phyloP scores from a whole-genome alignment of 2,888 invertebrate genomes.

The Kuschelorhynchus macadamiae region DNA sequence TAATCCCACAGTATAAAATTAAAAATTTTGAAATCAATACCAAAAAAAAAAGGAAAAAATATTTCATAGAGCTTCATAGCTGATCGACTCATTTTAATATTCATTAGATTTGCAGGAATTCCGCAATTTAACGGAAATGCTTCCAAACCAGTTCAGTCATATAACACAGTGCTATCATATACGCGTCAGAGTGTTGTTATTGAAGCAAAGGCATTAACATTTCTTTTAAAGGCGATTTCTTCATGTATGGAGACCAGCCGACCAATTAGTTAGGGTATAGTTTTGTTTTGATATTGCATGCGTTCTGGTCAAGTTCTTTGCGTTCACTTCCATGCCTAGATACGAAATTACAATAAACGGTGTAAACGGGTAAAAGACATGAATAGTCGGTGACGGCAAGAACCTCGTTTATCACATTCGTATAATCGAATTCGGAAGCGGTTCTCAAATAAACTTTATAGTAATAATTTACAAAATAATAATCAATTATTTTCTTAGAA shows the following conservation, averaged over 20 bases:
- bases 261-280: constrained; percentile 20
- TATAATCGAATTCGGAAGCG: background rate
- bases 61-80: too few relatives aligned
- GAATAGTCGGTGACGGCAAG: constrained; percentile 14
- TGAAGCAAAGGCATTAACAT: background rate
- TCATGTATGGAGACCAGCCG: constrained; percentile 9
- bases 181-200: constrained; percentile 6
- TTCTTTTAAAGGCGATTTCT: constrained; percentile 19
- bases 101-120: too few relatives aligned
- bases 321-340: constrained; percentile 21
- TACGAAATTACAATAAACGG: constrained; percentile 18
- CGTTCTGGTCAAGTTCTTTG: constrained; percentile 27
- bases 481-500: too few relatives aligned
- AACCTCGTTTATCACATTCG: constrained; percentile 4
- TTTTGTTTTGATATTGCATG: constrained; percentile 3
- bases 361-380: constrained; percentile 22
- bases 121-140: constrained; percentile 5
- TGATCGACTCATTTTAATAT: too few relatives aligned
- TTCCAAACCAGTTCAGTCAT: background rate
- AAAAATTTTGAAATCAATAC: too few relatives aligned
- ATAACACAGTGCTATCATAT: constrained; percentile 16
- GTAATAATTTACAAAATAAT: too few relatives aligned
- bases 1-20: too few relatives aligned
- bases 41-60: too few relatives aligned
- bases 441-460: too few relatives aligned